These are phyloP conservation scores for Halisarca cf. caerulea DNA, from an alignment of 37 sponge, comb jelly and placozoan species.

Conservation along the genomic window DNA sequence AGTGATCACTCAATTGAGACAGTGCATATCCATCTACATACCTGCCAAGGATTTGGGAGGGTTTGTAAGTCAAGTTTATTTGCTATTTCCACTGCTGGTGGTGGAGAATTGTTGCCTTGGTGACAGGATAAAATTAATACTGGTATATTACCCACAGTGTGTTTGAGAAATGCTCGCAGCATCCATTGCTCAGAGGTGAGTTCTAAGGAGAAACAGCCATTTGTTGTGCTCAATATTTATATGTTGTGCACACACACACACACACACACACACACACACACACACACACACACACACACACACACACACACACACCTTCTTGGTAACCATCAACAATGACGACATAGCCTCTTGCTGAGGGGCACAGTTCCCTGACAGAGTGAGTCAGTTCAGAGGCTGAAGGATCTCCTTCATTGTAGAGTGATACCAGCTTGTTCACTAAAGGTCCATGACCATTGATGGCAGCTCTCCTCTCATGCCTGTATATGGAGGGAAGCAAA, in stretches of 20 bases:
- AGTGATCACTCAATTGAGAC: background rate
- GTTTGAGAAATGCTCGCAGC: background rate
- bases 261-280: too few species aligned
- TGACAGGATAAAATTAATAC: constrained; percentile 37
- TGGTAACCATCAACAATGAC: background rate
- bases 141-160: background rate
- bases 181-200: background rate
- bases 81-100: constrained; percentile 18
- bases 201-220: background rate
- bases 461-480: constrained; percentile 8
- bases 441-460: constrained; percentile 8
- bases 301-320: background rate
- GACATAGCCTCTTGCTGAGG: background rate
- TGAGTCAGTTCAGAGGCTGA: background rate
- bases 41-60: constrained; percentile 52
- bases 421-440: constrained; percentile 20
- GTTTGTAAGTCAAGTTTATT: constrained; percentile 16
- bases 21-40: background rate
- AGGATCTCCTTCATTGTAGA: constrained; percentile 1
- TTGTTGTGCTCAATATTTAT: too few species aligned
- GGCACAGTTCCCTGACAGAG: constrained; percentile 5
- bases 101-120: background rate
- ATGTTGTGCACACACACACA: too few species aligned
- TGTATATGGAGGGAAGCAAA: background rate
- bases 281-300: background rate